phyloP scores from a whole-genome alignment of 2,797 vertebrate genomes.

The Hoplostethus atlanticus region DNA sequence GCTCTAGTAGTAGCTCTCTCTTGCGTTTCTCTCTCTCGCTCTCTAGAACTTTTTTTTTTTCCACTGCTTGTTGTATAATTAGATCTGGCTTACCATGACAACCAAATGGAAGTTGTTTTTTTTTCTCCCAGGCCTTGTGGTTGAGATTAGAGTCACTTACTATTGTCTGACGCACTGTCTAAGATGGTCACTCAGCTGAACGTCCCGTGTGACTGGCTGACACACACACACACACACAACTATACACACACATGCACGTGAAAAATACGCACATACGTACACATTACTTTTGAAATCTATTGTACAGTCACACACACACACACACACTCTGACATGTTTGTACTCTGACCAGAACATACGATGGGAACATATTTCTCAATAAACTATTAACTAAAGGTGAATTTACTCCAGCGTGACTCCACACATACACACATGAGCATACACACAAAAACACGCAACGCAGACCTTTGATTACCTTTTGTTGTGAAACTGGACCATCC shows the following conservation, averaged over 20 bases:
- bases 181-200: constrained; percentile 51
- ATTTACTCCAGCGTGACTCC: constrained; percentile 22
- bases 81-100: constrained; percentile 71
- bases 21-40: constrained; percentile 35
- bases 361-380: constrained; percentile 25
- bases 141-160: constrained; percentile 63
- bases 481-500: constrained; percentile 9
- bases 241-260: not conserved
- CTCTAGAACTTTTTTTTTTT: constrained; percentile 59
- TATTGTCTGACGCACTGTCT: constrained; percentile 70
- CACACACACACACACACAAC: constrained; percentile 4
- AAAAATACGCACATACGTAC: no score
- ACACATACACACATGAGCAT: not conserved
- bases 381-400: constrained; percentile 36
- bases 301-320: not conserved
- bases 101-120: constrained; percentile 64
- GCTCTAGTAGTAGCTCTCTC: constrained; percentile 15
- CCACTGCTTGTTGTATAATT: constrained; percentile 70
- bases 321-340: not conserved
- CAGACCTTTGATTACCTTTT: not conserved
- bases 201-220: constrained; percentile 50
- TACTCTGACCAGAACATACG: not conserved
- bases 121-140: constrained; percentile 58
- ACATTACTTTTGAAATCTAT: not conserved
- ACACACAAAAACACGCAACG: not conserved